Conservation (phyloP, 2,113 vertebrate species). For the Seriola rivoliana region DNA sequence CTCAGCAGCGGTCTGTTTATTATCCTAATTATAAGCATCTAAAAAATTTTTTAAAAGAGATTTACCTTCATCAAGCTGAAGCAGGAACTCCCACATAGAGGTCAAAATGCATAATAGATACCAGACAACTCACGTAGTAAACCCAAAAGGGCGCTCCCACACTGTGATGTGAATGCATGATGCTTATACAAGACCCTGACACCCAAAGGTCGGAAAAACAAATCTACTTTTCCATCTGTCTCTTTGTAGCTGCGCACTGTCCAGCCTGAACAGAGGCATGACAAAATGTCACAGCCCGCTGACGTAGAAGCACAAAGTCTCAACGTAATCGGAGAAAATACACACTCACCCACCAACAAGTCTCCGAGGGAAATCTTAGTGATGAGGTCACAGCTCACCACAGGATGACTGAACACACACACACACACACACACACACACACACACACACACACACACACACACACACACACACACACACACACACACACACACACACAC, state of each 20-base stretch:
- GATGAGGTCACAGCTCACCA: constrained; percentile 72
- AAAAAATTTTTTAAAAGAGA: not conserved
- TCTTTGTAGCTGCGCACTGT: not conserved
- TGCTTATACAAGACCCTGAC: constrained; percentile 41
- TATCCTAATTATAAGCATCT: constrained; percentile 4
- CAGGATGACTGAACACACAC: constrained; percentile 46
- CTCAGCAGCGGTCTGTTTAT: not conserved
- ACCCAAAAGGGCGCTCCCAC: constrained; percentile 48
- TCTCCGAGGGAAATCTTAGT: constrained; percentile 48
- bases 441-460: no score
- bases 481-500: constrained; percentile 20
- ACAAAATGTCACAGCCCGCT: constrained; percentile 49
- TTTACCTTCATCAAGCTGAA: constrained; percentile 4
- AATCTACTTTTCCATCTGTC: constrained; percentile 41
- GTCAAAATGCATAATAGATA: constrained; percentile 3
- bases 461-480: constrained; percentile 21
- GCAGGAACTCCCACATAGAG: constrained; percentile 9
- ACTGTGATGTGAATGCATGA: constrained; percentile 32
- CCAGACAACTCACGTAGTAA: constrained; percentile 10
- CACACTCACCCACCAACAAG: constrained; percentile 56
- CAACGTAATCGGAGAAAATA: constrained; percentile 57
- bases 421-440: constrained; percentile 24
- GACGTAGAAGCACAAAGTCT: constrained; percentile 47
- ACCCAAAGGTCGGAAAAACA: constrained; percentile 43
- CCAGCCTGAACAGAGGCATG: not conserved